Conservation (phyloP, 2,888 invertebrate genomes). For the Invenusta paracnida region DNA sequence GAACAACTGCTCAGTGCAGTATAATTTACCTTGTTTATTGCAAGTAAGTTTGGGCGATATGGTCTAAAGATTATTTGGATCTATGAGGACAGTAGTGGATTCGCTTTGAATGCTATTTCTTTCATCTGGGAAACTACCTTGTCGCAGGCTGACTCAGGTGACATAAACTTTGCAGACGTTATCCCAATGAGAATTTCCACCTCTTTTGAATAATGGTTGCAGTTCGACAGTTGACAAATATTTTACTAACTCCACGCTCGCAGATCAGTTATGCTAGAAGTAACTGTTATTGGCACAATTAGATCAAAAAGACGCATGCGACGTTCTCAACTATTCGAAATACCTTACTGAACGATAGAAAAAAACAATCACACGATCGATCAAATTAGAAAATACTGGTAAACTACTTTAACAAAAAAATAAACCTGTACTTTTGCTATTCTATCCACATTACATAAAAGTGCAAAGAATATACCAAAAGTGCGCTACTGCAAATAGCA, state of each 20-base stretch:
- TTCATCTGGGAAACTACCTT: neutral
- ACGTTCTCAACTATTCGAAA: neutral
- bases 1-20: neutral
- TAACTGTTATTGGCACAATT: neutral
- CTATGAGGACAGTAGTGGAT: neutral
- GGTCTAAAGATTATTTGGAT: neutral
- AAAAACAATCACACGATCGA: neutral
- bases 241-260: neutral
- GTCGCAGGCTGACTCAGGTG: neutral
- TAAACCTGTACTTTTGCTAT: too few species aligned
- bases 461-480: too few species aligned
- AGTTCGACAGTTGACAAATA: neutral
- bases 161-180: too few species aligned
- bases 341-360: neutral
- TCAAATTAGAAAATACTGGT: neutral
- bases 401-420: neutral
- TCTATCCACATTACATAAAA: too few species aligned
- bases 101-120: neutral
- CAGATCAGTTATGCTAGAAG: neutral
- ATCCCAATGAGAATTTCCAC: too few species aligned
- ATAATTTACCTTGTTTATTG: neutral
- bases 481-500: too few species aligned
- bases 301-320: neutral
- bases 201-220: neutral
- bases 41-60: neutral